These are phyloP conservation scores for Paracentrotus lividus DNA, from an alignment of 53 echinoderm and acorn worm species.

Conservation along the genomic window DNA sequence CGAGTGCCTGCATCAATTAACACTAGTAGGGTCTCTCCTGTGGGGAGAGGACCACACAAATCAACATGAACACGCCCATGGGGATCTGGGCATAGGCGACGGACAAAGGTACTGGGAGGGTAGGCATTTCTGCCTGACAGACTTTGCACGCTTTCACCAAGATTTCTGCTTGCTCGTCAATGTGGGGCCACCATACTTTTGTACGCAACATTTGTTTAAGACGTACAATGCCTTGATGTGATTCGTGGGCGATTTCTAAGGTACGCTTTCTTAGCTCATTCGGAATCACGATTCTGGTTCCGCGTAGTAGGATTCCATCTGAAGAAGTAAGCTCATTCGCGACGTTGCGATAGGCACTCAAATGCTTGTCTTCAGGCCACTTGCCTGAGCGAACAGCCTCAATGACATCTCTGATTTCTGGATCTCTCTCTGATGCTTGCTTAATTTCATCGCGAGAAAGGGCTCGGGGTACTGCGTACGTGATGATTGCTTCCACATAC, in stretches of 20 bases:
- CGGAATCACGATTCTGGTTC: slow-evolving; percentile 76
- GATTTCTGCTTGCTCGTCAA: too few relatives aligned
- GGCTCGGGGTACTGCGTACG: too few relatives aligned
- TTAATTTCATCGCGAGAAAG: too few relatives aligned
- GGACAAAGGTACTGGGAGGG: too few relatives aligned
- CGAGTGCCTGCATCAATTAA: slow-evolving; percentile 11
- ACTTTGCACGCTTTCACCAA: background rate
- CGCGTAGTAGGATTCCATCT: slow-evolving; percentile 62
- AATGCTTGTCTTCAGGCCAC: too few relatives aligned
- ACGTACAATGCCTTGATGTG: slow-evolving; percentile 61
- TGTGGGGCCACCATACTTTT: slow-evolving; percentile 55
- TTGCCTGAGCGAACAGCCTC: background rate
- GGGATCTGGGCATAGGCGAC: background rate
- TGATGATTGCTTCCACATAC: too few relatives aligned
- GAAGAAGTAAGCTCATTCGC: background rate
- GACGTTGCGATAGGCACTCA: too few relatives aligned
- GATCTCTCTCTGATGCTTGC: too few relatives aligned
- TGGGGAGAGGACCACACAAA: too few relatives aligned
- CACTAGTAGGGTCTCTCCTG: slow-evolving; percentile 11
- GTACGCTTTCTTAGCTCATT: slow-evolving; percentile 9
- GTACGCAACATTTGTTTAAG: slow-evolving; percentile 19
- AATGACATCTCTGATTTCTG: too few relatives aligned
- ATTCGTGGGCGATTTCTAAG: slow-evolving; percentile 42
- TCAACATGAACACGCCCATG: too few relatives aligned
- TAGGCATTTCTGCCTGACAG: too few relatives aligned